Conservation (phyloP, 2,888 invertebrate species). For the Argyresthia goedartella region DNA sequence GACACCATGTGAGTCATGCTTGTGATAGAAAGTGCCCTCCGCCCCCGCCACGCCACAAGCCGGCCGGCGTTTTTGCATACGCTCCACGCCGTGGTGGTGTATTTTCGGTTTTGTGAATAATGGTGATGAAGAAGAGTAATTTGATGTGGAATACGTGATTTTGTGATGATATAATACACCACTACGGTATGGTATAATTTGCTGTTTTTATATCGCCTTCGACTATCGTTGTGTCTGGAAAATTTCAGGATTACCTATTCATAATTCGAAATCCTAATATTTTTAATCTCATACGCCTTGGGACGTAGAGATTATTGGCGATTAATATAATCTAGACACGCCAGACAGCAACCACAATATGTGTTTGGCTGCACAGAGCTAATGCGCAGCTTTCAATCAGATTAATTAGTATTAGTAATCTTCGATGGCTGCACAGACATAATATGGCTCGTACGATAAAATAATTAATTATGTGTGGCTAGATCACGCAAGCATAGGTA, state of each 20-base stretch:
- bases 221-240: not conserved
- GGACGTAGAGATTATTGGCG: too few species aligned
- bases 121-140: not conserved
- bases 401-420: constrained; percentile 36
- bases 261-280: too few species aligned
- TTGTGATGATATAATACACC: constrained; percentile 3
- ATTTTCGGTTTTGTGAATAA: not conserved
- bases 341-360: too few species aligned
- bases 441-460: not conserved
- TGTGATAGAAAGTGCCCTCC: not conserved
- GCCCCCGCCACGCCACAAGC: constrained; percentile 10
- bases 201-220: too few species aligned
- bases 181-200: constrained; percentile 2
- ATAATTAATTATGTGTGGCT: constrained; percentile 15
- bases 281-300: too few species aligned
- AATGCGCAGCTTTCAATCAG: constrained; percentile 42
- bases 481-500: constrained; percentile 32
- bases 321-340: too few species aligned
- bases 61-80: constrained; percentile 5
- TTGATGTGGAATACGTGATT: not conserved
- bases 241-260: not conserved
- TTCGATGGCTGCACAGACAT: constrained; percentile 17
- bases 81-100: constrained; percentile 3
- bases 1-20: not conserved
- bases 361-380: not conserved